Base-by-base conservation (phyloP, 2,113 vertebrate species). In the Hucho hucho region DNA sequence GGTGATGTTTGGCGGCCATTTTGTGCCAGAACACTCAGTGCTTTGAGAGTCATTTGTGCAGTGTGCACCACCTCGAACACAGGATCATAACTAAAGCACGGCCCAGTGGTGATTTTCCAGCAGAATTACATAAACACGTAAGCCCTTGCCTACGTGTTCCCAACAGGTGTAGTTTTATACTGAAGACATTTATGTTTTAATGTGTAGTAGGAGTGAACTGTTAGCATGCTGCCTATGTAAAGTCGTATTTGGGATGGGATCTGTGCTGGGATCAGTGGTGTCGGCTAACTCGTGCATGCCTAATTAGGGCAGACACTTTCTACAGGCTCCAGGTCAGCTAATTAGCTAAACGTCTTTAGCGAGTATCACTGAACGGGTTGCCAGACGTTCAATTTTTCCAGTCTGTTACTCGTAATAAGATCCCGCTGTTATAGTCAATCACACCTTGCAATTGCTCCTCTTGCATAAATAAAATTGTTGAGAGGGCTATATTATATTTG, bases 341-440 rank as follows among this genome's bases (percentile, higher is more conserved):
- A 83, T 85, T 78, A 77, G 73, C 68, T 43, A 11, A 43, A 43
- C 7, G 7, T 78, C 79, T 64, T 75, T 76, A 74, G 49, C 69
- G 73, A 70, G 37, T 69, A 18, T 77, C 70, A 71, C 68, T 22
- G 43, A 32, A 81, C 9, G 65, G 13, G n/a, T 3, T 77, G 74
- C 82, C 87, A 87, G 71, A 85, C 78, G 84, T 76, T 26, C 24
- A 11, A 22, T 72, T 77, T 56, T 58, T 75, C 65, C 66, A 53
- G 29, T 58, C 47, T 72, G 58, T 72, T 70, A 76, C 26, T 71
- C 79, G 68, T 78, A 76, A 86, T 77, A 16, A 58, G 5, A 76
- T 69, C 68, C 81, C 74, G 81, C 73, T 79, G 73, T 74, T 26
- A 75, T 72, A 20, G 56, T 75, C 9, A 4, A 75, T 76, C 75